Evolutionary conservation across 2,888 invertebrate genomes (phyloP).

Genomic region (Lamproptera curius): DNA sequence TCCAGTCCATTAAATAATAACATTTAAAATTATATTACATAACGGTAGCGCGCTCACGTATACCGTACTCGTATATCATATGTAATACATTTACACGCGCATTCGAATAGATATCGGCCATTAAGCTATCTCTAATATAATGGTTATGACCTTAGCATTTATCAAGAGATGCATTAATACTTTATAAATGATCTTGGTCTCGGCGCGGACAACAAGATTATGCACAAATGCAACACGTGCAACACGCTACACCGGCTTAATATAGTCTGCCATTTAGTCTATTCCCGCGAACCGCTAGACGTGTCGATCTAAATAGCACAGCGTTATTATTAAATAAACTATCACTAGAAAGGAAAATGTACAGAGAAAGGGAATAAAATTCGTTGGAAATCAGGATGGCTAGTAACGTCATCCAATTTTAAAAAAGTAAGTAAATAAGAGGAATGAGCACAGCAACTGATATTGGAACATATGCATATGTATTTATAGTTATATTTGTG

Average conservation of each 20-base stretch:
- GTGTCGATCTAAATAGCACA: slow-evolving; percentile 1
- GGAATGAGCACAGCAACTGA: no score
- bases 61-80: not conserved
- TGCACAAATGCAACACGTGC: slow-evolving; percentile 24
- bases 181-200: slow-evolving; percentile 5
- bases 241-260: slow-evolving; percentile 34
- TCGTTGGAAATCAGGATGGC: no score
- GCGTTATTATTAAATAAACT: no score
- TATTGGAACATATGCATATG: no score
- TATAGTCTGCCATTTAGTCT: slow-evolving; percentile 48
- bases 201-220: slow-evolving; percentile 11
- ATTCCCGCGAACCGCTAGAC: slow-evolving; percentile 40
- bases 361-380: no score
- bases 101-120: not conserved
- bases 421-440: no score
- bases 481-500: no score
- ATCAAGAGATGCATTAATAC: slow-evolving; percentile 6
- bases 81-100: not conserved
- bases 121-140: not conserved
- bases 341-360: no score
- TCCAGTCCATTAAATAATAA: not conserved
- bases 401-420: no score
- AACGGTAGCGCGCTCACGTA: not conserved
- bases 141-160: slow-evolving; percentile 8
- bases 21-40: not conserved